These are phyloP conservation scores for Rhea americana DNA, from an alignment of 2,113 vertebrate genomes.

Conservation along the genomic window DNA sequence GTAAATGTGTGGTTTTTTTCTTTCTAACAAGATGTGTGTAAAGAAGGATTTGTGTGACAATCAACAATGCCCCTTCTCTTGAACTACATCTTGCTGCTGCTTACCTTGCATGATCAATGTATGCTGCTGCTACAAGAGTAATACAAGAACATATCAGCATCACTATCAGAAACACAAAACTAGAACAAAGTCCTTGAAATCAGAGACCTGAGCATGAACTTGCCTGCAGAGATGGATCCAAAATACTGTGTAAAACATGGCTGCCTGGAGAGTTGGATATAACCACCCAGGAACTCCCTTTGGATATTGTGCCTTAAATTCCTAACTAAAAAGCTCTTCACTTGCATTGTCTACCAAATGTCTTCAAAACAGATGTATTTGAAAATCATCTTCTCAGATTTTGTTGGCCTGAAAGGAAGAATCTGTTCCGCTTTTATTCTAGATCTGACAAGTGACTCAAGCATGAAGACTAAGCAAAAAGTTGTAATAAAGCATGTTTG, in stretches of 20 bases:
- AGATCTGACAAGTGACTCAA: not conserved
- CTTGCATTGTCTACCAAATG: constrained; percentile 20
- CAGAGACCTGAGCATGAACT: not conserved
- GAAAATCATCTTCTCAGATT: not conserved
- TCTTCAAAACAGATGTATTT: constrained; percentile 1
- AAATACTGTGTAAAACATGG: not conserved
- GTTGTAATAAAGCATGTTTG: not conserved
- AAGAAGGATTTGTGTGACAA: too few species aligned
- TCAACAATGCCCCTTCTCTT: not conserved
- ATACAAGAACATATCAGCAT: not conserved
- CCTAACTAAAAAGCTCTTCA: not conserved
- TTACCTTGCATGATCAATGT: not conserved
- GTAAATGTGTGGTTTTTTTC: not conserved
- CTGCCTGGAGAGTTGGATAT: not conserved
- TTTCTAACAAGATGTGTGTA: not conserved
- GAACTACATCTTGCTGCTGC: not conserved
- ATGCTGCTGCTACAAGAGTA: not conserved
- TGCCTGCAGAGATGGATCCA: not conserved
- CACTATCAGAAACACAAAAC: not conserved
- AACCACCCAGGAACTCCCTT: not conserved
- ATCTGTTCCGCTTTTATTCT: not conserved
- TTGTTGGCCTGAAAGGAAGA: not conserved
- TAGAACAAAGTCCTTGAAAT: not conserved
- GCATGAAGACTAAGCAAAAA: not conserved
- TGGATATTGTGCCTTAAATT: not conserved